Evolutionary conservation across 2,113 vertebrate genomes (phyloP).

Genomic region (Ranitomeya imitator): DNA sequence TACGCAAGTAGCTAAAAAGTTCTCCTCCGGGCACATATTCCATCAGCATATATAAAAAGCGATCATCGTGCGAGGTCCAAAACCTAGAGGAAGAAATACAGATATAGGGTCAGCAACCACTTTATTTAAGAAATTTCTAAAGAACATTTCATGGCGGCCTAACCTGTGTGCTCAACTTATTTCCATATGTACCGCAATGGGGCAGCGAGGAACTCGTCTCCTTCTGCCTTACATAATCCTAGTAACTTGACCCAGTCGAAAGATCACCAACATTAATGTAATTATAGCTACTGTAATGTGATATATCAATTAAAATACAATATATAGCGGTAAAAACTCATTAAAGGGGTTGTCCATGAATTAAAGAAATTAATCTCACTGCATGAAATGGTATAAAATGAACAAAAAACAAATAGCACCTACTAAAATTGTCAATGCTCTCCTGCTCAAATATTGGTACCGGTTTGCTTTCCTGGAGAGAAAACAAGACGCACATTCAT

Average conservation of each 20-base stretch:
- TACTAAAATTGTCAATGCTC: too few relatives aligned
- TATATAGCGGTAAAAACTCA: background rate
- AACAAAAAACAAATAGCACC: too few relatives aligned
- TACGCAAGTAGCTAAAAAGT: slow-evolving; percentile 90
- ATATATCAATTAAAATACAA: background rate
- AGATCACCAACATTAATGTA: background rate
- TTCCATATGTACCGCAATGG: background rate
- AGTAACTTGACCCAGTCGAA: background rate
- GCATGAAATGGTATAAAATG: too few relatives aligned
- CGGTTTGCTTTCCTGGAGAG: too few relatives aligned
- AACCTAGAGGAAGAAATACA: slow-evolving; percentile 71
- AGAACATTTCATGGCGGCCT: background rate
- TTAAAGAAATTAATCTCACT: too few relatives aligned
- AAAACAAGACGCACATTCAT: too few relatives aligned
- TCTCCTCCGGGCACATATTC: slow-evolving; percentile 91
- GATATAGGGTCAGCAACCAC: background rate
- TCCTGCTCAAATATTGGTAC: too few relatives aligned
- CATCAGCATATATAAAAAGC: slow-evolving; percentile 93
- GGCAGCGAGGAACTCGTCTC: background rate
- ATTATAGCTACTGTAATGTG: background rate
- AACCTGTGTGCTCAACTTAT: too few relatives aligned
- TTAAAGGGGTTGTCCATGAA: background rate
- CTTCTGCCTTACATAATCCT: background rate
- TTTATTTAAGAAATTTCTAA: background rate
- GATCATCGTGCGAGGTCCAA: slow-evolving; percentile 90